These are phyloP conservation scores for Ichneumon xanthorius DNA, from an alignment of 2,888 invertebrate genomes.

Conservation along the genomic window DNA sequence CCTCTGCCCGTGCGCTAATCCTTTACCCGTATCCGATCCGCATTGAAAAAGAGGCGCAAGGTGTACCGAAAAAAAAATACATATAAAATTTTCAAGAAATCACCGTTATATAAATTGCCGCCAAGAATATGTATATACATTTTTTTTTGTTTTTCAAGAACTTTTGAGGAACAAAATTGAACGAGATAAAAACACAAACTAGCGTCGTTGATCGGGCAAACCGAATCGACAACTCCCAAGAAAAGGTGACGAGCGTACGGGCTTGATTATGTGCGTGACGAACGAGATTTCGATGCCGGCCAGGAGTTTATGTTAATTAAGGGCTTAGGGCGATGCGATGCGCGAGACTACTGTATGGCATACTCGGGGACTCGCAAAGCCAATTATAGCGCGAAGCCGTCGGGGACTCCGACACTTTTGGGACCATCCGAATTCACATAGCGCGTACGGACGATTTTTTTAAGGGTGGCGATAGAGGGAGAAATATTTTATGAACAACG, in stretches of 20 bases:
- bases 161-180: not conserved
- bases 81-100: not conserved
- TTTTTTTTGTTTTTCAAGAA: not conserved
- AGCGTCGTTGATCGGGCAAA: not conserved
- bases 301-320: slow-evolving; percentile 79
- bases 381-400: slow-evolving; percentile 82
- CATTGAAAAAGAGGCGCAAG: slow-evolving; percentile 74
- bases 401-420: slow-evolving; percentile 56
- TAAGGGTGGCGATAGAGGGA: slow-evolving; percentile 67
- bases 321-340: slow-evolving; percentile 78
- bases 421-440: slow-evolving; percentile 43
- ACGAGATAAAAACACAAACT: slow-evolving; percentile 18
- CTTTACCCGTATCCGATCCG: slow-evolving; percentile 79
- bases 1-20: slow-evolving; percentile 77
- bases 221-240: not conserved
- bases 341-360: slow-evolving; percentile 51
- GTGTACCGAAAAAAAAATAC: slow-evolving; percentile 56
- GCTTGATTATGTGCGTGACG: slow-evolving; percentile 82
- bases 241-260: slow-evolving; percentile 13
- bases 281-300: slow-evolving; percentile 81
- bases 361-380: slow-evolving; percentile 75
- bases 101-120: not conserved
- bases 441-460: slow-evolving; percentile 31
- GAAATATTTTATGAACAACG: slow-evolving; percentile 73
- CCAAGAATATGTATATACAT: not conserved